Conservation (phyloP, 2,888 invertebrate genomes). For the Sialis lutaria region DNA sequence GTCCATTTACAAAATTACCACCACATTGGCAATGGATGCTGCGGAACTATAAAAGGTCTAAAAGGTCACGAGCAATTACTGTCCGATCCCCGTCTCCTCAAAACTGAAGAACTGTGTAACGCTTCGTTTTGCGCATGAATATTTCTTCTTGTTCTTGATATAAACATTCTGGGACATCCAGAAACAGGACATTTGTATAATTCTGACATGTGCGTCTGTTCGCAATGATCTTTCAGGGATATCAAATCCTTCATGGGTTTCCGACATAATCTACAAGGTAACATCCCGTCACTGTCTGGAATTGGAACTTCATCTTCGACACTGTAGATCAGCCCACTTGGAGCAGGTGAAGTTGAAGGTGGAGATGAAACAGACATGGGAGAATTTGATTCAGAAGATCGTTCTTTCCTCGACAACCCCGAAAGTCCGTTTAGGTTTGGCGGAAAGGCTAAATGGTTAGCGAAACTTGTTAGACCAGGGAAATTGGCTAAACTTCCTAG, state of each 20-base stretch:
- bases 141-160: slow-evolving; percentile 60
- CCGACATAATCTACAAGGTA: slow-evolving; percentile 53
- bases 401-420: slow-evolving; percentile 19
- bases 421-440: slow-evolving; percentile 26
- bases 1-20: slow-evolving; percentile 18
- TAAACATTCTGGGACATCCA: slow-evolving; percentile 63
- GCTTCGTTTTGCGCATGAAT: slow-evolving; percentile 54
- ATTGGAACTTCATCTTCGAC: slow-evolving; percentile 49
- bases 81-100: slow-evolving; percentile 10
- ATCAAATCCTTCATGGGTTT: slow-evolving; percentile 41
- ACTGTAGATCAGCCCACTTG: slow-evolving; percentile 32
- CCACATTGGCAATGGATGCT: slow-evolving; percentile 21
- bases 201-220: slow-evolving; percentile 45
- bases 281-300: slow-evolving; percentile 45
- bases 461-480: slow-evolving; percentile 29
- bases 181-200: slow-evolving; percentile 58
- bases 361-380: slow-evolving; percentile 31
- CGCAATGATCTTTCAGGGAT: slow-evolving; percentile 54
- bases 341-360: slow-evolving; percentile 22
- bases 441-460: slow-evolving; percentile 18
- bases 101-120: slow-evolving; percentile 21
- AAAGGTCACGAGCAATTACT: slow-evolving; percentile 22
- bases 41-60: slow-evolving; percentile 19
- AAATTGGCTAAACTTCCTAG: slow-evolving; percentile 36
- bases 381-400: slow-evolving; percentile 33